Conservation (phyloP, 2,797 vertebrate species). For the Clarias pachynema region DNA sequence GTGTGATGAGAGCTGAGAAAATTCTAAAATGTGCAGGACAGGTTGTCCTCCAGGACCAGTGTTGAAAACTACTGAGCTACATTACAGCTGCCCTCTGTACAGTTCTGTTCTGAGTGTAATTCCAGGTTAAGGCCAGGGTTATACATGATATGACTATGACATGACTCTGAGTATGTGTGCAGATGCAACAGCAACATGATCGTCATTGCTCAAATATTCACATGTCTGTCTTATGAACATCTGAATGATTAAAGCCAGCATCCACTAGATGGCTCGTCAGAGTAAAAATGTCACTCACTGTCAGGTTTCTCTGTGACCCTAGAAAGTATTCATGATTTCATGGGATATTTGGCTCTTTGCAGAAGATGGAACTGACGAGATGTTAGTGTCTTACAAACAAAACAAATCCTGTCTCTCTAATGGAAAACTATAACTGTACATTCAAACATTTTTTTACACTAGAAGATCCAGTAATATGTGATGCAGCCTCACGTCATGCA, state of each 20-base stretch:
- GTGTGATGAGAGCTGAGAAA: too few relatives aligned
- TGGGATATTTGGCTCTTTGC: not conserved
- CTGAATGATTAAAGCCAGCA: not conserved
- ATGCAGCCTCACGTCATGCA: too few relatives aligned
- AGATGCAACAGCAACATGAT: not conserved
- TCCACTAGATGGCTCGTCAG: slow-evolving; percentile 12
- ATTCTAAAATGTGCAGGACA: too few relatives aligned
- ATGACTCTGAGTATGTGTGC: not conserved
- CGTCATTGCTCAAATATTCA: not conserved
- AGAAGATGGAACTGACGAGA: too few relatives aligned
- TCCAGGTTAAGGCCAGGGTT: not conserved
- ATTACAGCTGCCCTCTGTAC: not conserved
- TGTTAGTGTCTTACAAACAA: not conserved
- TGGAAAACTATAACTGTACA: not conserved
- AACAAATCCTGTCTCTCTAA: too few relatives aligned
- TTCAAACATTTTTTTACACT: not conserved
- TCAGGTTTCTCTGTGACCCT: not conserved
- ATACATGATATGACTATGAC: not conserved
- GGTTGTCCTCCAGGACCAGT: too few relatives aligned
- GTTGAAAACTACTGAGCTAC: not conserved
- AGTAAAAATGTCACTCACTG: not conserved
- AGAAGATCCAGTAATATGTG: not conserved
- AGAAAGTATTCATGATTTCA: not conserved
- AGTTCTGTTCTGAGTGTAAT: not conserved
- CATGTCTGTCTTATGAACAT: not conserved